Evolutionary conservation across 2,113 vertebrate species (phyloP).

Genomic region (Mola mola): DNA sequence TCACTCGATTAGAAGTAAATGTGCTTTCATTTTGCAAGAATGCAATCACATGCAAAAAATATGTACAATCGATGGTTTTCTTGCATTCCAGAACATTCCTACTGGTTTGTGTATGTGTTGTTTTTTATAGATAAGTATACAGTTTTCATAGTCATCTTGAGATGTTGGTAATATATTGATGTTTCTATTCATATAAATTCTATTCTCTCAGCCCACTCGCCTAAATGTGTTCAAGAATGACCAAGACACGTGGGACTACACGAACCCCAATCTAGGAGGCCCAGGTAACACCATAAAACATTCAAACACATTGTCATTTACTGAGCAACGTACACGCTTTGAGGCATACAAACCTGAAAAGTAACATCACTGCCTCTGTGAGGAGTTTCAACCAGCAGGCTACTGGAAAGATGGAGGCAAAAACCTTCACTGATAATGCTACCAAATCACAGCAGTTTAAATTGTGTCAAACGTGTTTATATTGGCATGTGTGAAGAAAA

Average conservation of each 20-base stretch:
- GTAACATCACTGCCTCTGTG: slow-evolving; percentile 54
- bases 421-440: slow-evolving; percentile 50
- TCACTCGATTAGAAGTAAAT: too few species aligned
- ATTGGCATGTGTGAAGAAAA: too few species aligned
- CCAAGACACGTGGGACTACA: slow-evolving; percentile 98
- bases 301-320: neutral
- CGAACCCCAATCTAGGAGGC: slow-evolving; percentile 92
- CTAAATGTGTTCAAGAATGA: slow-evolving; percentile 99
- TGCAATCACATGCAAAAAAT: too few species aligned
- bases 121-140: too few species aligned
- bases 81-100: too few species aligned
- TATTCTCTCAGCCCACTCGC: slow-evolving; percentile 86
- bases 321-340: slow-evolving; percentile 1
- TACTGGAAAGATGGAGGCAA: slow-evolving; percentile 11
- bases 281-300: slow-evolving; percentile 86
- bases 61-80: too few species aligned
- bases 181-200: neutral
- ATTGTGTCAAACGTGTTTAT: too few species aligned
- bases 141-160: too few species aligned
- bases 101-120: too few species aligned
- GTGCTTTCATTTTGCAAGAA: too few species aligned
- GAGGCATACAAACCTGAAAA: neutral
- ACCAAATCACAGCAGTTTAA: too few species aligned
- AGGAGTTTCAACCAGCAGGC: slow-evolving; percentile 22
- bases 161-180: too few species aligned